These are phyloP conservation scores for Rutilus rutilus DNA, from an alignment of 2,113 vertebrate species.

Conservation along the genomic window DNA sequence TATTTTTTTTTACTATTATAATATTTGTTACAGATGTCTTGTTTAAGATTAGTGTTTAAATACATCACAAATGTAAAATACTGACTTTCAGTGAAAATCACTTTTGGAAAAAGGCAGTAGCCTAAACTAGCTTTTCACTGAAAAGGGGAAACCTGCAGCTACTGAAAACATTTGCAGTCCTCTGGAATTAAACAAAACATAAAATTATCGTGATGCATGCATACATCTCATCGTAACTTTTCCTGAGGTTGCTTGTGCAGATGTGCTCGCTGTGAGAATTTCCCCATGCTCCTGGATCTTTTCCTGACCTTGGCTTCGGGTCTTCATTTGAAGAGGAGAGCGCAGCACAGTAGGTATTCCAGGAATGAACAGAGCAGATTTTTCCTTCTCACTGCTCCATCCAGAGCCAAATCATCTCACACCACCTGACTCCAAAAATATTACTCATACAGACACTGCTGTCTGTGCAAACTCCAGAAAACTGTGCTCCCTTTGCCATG, in stretches of 20 bases:
- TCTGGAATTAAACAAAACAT: background rate
- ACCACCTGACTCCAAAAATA: background rate
- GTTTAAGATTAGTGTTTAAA: background rate
- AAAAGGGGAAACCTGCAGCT: background rate
- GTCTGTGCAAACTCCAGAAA: background rate
- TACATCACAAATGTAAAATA: background rate
- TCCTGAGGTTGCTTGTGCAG: background rate
- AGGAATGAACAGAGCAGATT: conserved; percentile 43
- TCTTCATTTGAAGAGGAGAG: conserved; percentile 11
- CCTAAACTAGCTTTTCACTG: background rate
- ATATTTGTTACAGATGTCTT: background rate
- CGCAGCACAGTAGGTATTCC: conserved; percentile 22
- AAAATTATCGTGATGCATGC: background rate
- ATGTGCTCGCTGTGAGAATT: background rate
- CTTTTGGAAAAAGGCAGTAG: background rate
- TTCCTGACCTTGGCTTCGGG: background rate
- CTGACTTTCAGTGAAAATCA: background rate
- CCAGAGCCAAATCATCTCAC: background rate
- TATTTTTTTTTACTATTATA: background rate
- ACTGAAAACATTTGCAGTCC: background rate
- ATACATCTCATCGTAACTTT: background rate
- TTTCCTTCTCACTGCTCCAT: conserved; percentile 13
- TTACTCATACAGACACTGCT: background rate
- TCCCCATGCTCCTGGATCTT: background rate
- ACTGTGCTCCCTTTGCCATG: background rate